These are phyloP conservation scores for Polymixis flavicincta DNA, from an alignment of 2,888 invertebrate genomes.

Conservation along the genomic window DNA sequence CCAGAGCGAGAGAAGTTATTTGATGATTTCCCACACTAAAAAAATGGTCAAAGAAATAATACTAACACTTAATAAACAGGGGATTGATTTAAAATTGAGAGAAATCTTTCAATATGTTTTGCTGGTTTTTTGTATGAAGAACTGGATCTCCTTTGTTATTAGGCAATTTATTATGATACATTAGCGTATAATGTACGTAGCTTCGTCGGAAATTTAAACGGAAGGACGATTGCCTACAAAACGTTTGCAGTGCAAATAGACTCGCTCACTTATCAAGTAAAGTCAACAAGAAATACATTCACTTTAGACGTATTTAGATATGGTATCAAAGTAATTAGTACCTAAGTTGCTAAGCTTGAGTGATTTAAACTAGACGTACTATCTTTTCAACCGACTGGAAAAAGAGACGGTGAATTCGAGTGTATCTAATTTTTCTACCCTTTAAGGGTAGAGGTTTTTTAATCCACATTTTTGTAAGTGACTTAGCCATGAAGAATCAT, in stretches of 20 bases:
- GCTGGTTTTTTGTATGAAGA: not conserved
- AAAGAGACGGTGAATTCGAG: not conserved
- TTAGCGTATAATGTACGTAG: too few species aligned
- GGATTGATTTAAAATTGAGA: not conserved
- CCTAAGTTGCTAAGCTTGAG: not conserved
- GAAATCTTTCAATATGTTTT: not conserved
- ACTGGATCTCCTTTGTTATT: too few species aligned
- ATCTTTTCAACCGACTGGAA: not conserved
- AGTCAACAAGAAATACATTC: conserved; percentile 12
- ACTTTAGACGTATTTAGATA: conserved; percentile 10
- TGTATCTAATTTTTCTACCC: not conserved
- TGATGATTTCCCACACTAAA: too few species aligned
- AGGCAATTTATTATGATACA: too few species aligned
- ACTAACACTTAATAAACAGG: not conserved
- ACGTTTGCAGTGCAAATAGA: conserved; percentile 17
- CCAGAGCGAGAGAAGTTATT: too few species aligned
- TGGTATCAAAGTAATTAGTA: conserved; percentile 27
- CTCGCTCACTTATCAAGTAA: not conserved
- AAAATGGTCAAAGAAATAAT: too few species aligned
- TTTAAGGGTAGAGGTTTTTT: not conserved
- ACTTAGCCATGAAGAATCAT: not conserved
- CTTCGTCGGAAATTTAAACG: conserved; percentile 4
- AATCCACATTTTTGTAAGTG: not conserved
- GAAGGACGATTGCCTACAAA: not conserved
- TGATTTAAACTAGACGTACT: not conserved